Percentiles rank a stretch among this genome's conserved stretches.
These are phyloP conservation scores for Drosophila atroscutellata DNA, from an alignment of 2,888 invertebrate genomes.

Conservation along the genomic window DNA sequence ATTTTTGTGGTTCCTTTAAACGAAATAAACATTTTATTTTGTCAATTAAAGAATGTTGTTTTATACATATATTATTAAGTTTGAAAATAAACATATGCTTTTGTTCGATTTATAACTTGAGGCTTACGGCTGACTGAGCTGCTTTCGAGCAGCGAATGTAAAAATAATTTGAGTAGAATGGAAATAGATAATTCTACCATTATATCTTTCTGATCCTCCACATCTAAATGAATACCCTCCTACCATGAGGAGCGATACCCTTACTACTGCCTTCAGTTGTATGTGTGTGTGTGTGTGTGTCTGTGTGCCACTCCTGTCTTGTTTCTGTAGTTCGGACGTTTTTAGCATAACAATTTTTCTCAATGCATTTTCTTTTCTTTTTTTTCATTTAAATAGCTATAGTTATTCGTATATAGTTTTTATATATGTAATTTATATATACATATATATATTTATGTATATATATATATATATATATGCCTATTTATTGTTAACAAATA, in stretches of 20 bases:
- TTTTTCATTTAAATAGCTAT: constrained; percentile 39
- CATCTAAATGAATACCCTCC: neutral
- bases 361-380: constrained; percentile 20
- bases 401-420: constrained; percentile 39
- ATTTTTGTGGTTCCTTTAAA: constrained; percentile 14
- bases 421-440: constrained; percentile 28
- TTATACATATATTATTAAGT: constrained; percentile 41
- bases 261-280: neutral
- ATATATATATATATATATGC: constrained; percentile 25
- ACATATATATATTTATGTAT: constrained; percentile 1
- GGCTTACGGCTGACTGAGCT: constrained; percentile 31
- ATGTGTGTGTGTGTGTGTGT: neutral
- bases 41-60: constrained; percentile 36
- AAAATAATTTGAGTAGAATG: constrained; percentile 31
- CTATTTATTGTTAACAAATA: constrained; percentile 58
- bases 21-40: constrained; percentile 30
- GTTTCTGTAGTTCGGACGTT: constrained; percentile 38
- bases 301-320: constrained; percentile 3
- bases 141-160: constrained; percentile 22
- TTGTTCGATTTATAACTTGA: constrained; percentile 32
- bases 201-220: constrained; percentile 5
- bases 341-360: constrained; percentile 47
- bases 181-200: constrained; percentile 16
- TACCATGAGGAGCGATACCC: neutral
- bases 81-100: constrained; percentile 43